Base-by-base conservation (phyloP, 2,888 invertebrate genomes). In the Nysson spinosus region DNA sequence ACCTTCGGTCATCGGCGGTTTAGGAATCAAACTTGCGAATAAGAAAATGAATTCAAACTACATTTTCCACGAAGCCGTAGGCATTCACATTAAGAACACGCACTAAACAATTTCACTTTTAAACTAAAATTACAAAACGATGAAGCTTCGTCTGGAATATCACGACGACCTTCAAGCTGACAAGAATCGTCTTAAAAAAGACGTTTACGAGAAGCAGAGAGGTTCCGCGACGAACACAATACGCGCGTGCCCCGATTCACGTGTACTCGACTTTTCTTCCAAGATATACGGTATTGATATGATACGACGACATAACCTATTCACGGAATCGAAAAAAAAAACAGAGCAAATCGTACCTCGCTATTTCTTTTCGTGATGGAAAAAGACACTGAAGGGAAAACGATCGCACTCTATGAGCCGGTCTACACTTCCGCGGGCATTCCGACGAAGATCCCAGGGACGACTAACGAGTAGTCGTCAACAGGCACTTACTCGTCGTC, bases 221-320 rank as follows among this genome's bases (percentile, higher is more conserved):
- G 34, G 34, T n/a, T n/a, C n/a, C 12, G 9, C 28, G 24, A 6
- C 50, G 20, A n/a, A 55, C 39, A 14, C 35, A 26, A 37, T 37
- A 22, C 28, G 28, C 37, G 40, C 43, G 20, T 26, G 7, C n/a
- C 20, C 5, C 56, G 47, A 60, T 58, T 52, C 60, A 49, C 52
- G 49, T 35, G 67, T 44, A 42, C 16, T 26, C 24, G 5, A 9
- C 22, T 40, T 35, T n/a, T n/a, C n/a, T n/a, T n/a, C n/a, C n/a
- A n/a, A n/a, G n/a, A n/a, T n/a, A n/a, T n/a, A n/a, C n/a, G n/a
- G n/a, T n/a, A n/a, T n/a, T n/a, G n/a, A n/a, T n/a, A n/a, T n/a
- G n/a, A n/a, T n/a, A n/a, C 67, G n/a, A 43, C 67, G 54, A 67
- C 67, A 67, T 66, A 67, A 67, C 68, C 67, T 67, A 67, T 67